These are phyloP conservation scores for Hypocryptadius cinnamomeus DNA, from an alignment of 2,113 vertebrate species.

Conservation along the genomic window DNA sequence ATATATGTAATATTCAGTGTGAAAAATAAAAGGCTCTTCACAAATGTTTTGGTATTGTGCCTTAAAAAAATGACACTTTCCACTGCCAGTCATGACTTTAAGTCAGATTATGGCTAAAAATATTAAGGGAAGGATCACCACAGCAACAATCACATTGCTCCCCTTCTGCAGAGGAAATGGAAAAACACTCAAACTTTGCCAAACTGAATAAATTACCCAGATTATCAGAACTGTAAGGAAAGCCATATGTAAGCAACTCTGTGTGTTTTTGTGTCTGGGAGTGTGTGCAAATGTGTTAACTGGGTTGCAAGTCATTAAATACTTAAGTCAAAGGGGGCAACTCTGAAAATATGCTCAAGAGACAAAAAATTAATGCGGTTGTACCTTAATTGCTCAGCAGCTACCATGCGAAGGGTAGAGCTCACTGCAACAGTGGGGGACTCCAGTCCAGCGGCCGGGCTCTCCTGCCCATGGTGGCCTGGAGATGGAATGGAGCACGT, in stretches of 20 bases:
- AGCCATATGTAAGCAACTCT: neutral
- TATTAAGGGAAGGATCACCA: slow-evolving; percentile 15
- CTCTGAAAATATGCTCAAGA: neutral
- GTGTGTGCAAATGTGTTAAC: neutral
- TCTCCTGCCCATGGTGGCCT: neutral
- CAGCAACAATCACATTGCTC: slow-evolving; percentile 3
- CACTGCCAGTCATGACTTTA: slow-evolving; percentile 6
- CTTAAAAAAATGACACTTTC: neutral
- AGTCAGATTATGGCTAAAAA: slow-evolving; percentile 8
- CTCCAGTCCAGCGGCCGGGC: neutral
- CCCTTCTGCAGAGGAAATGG: neutral
- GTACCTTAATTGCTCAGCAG: neutral
- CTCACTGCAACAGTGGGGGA: neutral
- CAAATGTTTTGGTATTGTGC: neutral
- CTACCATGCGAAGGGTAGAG: neutral
- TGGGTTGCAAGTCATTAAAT: neutral
- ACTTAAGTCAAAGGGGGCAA: neutral
- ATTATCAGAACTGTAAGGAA: neutral
- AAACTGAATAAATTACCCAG: slow-evolving; percentile 12
- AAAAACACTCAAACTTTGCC: slow-evolving; percentile 13
- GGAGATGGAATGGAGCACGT: neutral
- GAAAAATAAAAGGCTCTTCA: neutral
- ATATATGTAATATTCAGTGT: neutral
- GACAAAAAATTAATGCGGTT: neutral
- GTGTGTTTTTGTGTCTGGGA: neutral